Evolutionary conservation across 64 coral and sea anemone genomes (phyloP).

Genomic region (Hydrozoanthus tunicans): DNA sequence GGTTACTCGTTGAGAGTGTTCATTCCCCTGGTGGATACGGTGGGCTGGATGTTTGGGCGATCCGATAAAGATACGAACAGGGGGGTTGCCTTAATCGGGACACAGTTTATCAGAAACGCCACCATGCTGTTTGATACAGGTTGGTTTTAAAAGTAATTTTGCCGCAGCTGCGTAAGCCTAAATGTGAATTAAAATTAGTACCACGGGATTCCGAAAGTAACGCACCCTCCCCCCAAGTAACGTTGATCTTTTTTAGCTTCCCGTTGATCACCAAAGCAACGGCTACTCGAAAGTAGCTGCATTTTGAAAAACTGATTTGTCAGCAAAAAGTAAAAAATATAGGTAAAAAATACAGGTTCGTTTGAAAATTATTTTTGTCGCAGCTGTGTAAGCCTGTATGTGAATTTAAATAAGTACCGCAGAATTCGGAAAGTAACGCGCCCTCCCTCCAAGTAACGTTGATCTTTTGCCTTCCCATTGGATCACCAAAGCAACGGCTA

Average conservation of each 20-base stretch:
- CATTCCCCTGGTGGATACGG: constrained; percentile 66
- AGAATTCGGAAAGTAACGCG: no score
- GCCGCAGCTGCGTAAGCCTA: background rate
- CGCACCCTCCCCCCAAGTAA: background rate
- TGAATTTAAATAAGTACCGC: no score
- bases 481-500: no score
- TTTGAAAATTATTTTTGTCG: background rate
- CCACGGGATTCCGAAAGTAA: no score
- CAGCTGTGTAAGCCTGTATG: background rate
- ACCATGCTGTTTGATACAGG: constrained; percentile 74
- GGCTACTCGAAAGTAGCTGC: no score
- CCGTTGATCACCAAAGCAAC: no score
- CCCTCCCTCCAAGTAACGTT: background rate
- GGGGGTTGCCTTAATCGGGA: constrained; percentile 61
- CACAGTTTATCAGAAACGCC: constrained; percentile 65
- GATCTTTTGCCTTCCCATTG: no score
- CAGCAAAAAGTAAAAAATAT: no score
- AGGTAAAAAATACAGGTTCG: constrained; percentile 56
- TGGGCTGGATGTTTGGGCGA: constrained; percentile 73
- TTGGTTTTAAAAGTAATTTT: background rate
- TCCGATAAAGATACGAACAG: constrained; percentile 42
- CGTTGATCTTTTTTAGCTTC: no score
- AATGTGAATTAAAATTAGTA: no score
- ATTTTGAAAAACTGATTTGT: no score
- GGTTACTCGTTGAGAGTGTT: constrained; percentile 51